Conservation (phyloP, 2,797 vertebrate genomes). For the Molossus molossus region DNA sequence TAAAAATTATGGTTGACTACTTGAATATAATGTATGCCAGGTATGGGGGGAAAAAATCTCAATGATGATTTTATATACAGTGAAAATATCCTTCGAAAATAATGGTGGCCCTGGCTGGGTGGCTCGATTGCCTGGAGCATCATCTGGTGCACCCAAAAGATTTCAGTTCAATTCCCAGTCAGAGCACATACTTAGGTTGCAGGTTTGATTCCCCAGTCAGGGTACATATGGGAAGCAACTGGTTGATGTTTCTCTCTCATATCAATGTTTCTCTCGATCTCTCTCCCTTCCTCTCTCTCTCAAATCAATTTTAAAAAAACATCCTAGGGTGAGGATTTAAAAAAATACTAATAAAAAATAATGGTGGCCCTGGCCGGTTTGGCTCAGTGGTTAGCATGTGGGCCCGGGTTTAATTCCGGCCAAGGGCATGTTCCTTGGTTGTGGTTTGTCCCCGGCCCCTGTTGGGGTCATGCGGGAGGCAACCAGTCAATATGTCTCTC, state of each 20-base stretch:
- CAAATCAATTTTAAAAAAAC: background rate
- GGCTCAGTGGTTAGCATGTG: no score
- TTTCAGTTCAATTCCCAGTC: background rate
- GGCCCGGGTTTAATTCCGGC: no score
- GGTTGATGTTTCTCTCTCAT: background rate
- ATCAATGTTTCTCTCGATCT: background rate
- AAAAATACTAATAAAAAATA: background rate
- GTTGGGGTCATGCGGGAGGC: no score
- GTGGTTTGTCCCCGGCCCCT: no score
- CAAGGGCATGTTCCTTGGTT: no score
- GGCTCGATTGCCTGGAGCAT: background rate
- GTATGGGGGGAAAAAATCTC: background rate
- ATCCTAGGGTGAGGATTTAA: background rate
- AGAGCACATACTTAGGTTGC: background rate
- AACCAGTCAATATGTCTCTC: no score
- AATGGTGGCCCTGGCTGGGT: background rate
- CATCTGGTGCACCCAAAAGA: background rate
- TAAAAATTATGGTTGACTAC: background rate
- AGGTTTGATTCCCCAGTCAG: background rate
- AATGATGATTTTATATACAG: background rate
- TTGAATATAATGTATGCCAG: background rate
- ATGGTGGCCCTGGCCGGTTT: background rate
- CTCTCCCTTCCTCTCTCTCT: background rate
- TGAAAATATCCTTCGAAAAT: slow-evolving; percentile 15
- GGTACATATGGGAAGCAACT: background rate